phyloP scores from a whole-genome alignment of 2,113 vertebrate species.

The human region DNA sequence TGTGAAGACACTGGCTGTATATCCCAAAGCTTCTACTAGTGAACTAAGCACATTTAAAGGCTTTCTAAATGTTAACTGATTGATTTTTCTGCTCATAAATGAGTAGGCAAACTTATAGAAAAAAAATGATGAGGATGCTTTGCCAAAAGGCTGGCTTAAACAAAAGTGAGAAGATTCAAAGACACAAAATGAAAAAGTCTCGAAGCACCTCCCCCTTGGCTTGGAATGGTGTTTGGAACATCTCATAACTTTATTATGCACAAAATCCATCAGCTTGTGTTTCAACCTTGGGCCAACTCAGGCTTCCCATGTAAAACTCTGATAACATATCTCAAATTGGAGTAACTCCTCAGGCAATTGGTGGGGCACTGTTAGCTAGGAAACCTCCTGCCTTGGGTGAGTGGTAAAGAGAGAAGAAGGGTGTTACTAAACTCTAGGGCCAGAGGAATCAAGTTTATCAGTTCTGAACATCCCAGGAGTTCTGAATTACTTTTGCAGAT shows the following conservation, averaged over 20 bases:
- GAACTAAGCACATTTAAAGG: neutral
- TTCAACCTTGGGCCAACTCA: neutral
- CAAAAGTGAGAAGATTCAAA: slow-evolving; percentile 3
- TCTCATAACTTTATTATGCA: neutral
- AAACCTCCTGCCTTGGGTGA: neutral
- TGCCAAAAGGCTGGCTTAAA: neutral
- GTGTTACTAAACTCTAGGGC: neutral
- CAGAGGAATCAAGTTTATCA: neutral
- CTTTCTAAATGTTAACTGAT: neutral
- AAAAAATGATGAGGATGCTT: neutral
- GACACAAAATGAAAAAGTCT: slow-evolving; percentile 16
- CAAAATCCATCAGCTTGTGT: neutral
- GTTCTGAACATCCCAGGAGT: neutral
- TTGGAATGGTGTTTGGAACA: neutral
- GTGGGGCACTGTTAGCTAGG: neutral
- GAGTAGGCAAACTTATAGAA: neutral
- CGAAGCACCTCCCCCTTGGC: neutral
- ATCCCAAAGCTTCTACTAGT: neutral
- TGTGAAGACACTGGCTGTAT: neutral
- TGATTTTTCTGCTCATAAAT: slow-evolving; percentile 1
- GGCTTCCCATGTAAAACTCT: neutral
- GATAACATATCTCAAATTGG: neutral
- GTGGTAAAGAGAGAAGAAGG: neutral
- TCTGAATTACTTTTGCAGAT: neutral
- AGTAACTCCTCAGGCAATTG: neutral